These are phyloP conservation scores for Drosophila tani DNA, from an alignment of 1,140 invertebrate species.

Conservation along the genomic window DNA sequence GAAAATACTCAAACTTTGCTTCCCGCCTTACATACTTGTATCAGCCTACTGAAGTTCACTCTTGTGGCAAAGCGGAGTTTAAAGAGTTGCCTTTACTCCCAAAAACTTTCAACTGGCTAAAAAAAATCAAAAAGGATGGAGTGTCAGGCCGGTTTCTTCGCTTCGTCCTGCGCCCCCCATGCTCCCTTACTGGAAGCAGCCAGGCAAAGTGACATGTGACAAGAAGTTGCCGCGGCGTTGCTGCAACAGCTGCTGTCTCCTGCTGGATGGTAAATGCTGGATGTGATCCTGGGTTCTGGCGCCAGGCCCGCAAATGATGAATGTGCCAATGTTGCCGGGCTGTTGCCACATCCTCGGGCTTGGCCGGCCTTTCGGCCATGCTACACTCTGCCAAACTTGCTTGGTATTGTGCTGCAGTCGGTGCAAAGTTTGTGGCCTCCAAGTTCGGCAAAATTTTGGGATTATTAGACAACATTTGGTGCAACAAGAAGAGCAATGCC, in stretches of 20 bases:
- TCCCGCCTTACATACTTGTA: neutral
- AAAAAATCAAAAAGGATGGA: conserved; percentile 14
- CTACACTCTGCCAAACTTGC: conserved; percentile 71
- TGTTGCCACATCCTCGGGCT: conserved; percentile 51
- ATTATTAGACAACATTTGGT: conserved; percentile 77
- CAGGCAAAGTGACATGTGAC: conserved; percentile 79
- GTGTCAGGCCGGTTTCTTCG: conserved; percentile 27
- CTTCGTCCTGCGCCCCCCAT: neutral
- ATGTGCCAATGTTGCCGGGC: conserved; percentile 76
- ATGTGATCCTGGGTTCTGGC: conserved; percentile 25
- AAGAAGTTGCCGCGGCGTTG: conserved; percentile 76
- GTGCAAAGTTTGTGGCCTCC: conserved; percentile 61
- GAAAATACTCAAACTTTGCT: no score
- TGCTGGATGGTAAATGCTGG: conserved; percentile 30
- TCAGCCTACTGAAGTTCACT: neutral
- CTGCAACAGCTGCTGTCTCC: conserved; percentile 61
- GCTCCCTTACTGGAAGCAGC: conserved; percentile 7
- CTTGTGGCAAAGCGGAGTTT: neutral
- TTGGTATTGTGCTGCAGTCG: conserved; percentile 35
- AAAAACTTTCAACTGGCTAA: conserved; percentile 20
- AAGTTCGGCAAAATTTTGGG: conserved; percentile 56
- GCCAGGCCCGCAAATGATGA: conserved; percentile 70
- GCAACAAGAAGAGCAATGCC: conserved; percentile 54
- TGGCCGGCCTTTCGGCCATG: conserved; percentile 37
- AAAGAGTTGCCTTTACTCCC: conserved; percentile 6